Base-by-base conservation (phyloP, 2,797 vertebrate genomes). In the Paramormyrops hopkinsi region DNA sequence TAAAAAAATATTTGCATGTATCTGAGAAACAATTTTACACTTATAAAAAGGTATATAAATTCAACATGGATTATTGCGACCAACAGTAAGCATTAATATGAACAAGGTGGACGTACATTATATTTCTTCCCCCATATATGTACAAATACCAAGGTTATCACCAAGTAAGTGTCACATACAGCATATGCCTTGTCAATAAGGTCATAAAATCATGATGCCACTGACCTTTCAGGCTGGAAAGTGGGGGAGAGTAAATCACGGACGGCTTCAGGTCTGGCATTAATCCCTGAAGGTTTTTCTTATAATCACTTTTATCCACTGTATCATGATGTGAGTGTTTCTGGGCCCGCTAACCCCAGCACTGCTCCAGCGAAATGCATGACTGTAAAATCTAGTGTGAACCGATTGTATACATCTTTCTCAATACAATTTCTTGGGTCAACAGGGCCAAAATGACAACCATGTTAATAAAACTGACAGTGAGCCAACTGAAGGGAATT, bases 71-170 rank as follows among this genome's bases (percentile, higher is more conserved):
- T 69, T 90, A 88, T n/a, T 29, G 41, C 88, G 86, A 90, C 88
- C 14, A 79, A 88, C 83, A 89, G 76, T 82, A 82, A 82, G 86
- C 87, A 82, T 90, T 54, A 90, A 89, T 88, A 65, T 65, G 3
- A 90, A 92, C 92, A 92, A 90, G 91, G 91, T 91, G 92, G 92
- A 91, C 89, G 88, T 53, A 88, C 41, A 44, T 44, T 76, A 29
- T 33, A n/a, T 33, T 12, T 54, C 29, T 79, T 89, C 85, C 85
- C 88, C 76, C 79, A 46, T 25, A 84, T 48, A 84, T 84, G 44
- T 37, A 87, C 62, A 76, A 79, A 56, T 83, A 48, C 86, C 3
- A 73, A 59, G 2, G 48, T 48, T 22, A 33, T 56, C 46, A 86
- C 29, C 12, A 48, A 62, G 29, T 33, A 46, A 90, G 48, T 22